Evolutionary conservation across 2,888 invertebrate species (phyloP).

Genomic region (Drosophila aldrichi): DNA sequence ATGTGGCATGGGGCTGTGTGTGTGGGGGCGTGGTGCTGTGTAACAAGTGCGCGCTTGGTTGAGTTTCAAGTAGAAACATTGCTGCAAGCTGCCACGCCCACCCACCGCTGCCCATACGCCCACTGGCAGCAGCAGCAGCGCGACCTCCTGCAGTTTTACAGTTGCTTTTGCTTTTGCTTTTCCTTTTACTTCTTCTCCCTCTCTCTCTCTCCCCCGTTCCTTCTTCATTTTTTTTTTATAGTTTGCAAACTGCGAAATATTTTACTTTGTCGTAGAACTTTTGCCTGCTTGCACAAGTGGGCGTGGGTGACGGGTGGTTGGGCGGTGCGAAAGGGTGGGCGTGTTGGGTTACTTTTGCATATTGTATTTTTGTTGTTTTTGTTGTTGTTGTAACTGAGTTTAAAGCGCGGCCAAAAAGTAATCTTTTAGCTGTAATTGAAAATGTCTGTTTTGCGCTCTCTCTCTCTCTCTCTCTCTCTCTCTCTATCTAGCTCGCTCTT

Average conservation of each 20-base stretch:
- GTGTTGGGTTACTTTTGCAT: constrained; percentile 32
- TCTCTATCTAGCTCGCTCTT: background rate
- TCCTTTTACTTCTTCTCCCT: background rate
- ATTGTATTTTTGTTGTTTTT: constrained; percentile 20
- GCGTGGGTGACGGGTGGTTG: background rate
- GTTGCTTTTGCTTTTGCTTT: constrained; percentile 6
- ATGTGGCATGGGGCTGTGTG: constrained; percentile 2
- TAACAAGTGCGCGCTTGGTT: constrained; percentile 67
- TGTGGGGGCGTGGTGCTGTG: constrained; percentile 31
- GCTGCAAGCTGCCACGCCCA: constrained; percentile 1
- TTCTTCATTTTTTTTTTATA: constrained; percentile 16
- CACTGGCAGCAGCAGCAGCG: background rate
- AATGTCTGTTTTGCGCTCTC: constrained; percentile 32
- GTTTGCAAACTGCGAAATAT: constrained; percentile 54
- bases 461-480: background rate
- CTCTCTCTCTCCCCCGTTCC: background rate
- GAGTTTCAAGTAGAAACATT: constrained; percentile 40
- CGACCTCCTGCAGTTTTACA: constrained; percentile 46
- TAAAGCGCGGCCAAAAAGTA: constrained; percentile 42
- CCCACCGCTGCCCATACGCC: background rate
- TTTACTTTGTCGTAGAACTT: constrained; percentile 52
- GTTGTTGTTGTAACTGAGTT: background rate
- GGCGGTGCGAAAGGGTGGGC: background rate
- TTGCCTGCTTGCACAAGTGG: constrained; percentile 29
- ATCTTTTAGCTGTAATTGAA: constrained; percentile 64